A percentile compares a stretch with the other conserved stretches of the same genome.
Conservation (phyloP, 2,797 vertebrate genomes). For the Hippopotamyrus pictus region DNA sequence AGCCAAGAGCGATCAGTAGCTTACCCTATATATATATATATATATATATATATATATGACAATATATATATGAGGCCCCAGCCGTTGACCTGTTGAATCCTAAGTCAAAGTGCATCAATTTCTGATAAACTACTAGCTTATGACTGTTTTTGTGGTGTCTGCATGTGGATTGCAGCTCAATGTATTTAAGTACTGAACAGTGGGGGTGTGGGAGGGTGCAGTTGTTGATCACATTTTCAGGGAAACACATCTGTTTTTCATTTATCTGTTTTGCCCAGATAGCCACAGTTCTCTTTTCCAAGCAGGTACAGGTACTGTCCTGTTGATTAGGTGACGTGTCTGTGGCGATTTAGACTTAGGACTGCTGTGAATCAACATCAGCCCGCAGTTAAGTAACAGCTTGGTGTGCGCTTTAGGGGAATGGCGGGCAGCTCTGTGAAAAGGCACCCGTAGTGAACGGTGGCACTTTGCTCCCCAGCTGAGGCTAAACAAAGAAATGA, state of each 20-base stretch:
- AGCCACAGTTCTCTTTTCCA: not conserved
- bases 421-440: not conserved
- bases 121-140: conserved; percentile 51
- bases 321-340: conserved; percentile 52
- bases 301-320: conserved; percentile 11
- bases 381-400: conserved; percentile 9
- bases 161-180: not conserved
- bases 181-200: conserved; percentile 12
- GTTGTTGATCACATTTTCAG: not conserved
- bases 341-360: conserved; percentile 48
- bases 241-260: not conserved
- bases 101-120: conserved; percentile 63
- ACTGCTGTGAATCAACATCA: conserved; percentile 26
- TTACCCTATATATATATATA: conserved; percentile 58
- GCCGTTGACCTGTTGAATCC: conserved; percentile 55
- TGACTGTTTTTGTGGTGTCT: conserved; percentile 22
- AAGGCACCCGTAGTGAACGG: not conserved
- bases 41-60: conserved; percentile 66
- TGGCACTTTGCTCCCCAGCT: not conserved
- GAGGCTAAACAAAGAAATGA: not conserved
- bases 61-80: conserved; percentile 57
- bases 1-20: conserved; percentile 28
- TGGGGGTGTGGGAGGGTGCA: not conserved
- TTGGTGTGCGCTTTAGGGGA: not conserved
- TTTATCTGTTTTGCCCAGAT: not conserved